Percentiles rank a stretch among this genome's conserved stretches.
phyloP scores from a whole-genome alignment of 2,888 invertebrate genomes.

The Tetragonula carbonaria region DNA sequence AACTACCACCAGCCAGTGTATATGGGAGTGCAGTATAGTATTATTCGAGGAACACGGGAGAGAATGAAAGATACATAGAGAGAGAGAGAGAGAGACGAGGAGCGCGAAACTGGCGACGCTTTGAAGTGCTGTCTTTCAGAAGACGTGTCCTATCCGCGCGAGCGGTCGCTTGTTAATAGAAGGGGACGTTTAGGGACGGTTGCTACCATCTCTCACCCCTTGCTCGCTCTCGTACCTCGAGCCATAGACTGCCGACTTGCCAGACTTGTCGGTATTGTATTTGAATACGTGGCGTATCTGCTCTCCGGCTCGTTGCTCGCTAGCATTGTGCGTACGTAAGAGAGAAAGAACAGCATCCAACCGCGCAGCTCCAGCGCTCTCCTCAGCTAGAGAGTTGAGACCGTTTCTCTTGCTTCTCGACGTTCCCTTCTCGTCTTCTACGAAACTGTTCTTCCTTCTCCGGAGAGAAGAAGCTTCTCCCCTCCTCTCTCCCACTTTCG shows the following conservation, averaged over 20 bases:
- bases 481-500: background rate
- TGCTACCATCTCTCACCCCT: constrained; percentile 62
- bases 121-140: constrained; percentile 78
- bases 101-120: constrained; percentile 64
- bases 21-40: background rate
- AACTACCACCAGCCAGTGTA: background rate
- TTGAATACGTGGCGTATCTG: constrained; percentile 82
- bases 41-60: background rate
- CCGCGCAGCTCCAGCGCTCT: background rate
- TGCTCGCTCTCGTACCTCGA: constrained; percentile 48
- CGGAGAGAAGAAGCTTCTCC: constrained; percentile 5
- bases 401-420: constrained; percentile 40
- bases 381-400: background rate
- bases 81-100: constrained; percentile 23
- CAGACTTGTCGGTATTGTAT: constrained; percentile 79
- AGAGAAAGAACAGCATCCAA: constrained; percentile 35
- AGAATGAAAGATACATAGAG: constrained; percentile 14
- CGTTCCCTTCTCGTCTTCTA: constrained; percentile 47
- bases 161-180: constrained; percentile 80
- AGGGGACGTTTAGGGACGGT: constrained; percentile 76
- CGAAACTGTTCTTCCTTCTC: constrained; percentile 27
- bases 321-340: constrained; percentile 62
- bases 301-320: constrained; percentile 66
- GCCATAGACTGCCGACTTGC: constrained; percentile 72
- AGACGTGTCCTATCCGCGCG: constrained; percentile 78